Evolutionary conservation across 2,113 vertebrate species (phyloP), one percentile per base, ranked within the genome.

Genomic region (Tachysurus fulvidraco): DNA sequence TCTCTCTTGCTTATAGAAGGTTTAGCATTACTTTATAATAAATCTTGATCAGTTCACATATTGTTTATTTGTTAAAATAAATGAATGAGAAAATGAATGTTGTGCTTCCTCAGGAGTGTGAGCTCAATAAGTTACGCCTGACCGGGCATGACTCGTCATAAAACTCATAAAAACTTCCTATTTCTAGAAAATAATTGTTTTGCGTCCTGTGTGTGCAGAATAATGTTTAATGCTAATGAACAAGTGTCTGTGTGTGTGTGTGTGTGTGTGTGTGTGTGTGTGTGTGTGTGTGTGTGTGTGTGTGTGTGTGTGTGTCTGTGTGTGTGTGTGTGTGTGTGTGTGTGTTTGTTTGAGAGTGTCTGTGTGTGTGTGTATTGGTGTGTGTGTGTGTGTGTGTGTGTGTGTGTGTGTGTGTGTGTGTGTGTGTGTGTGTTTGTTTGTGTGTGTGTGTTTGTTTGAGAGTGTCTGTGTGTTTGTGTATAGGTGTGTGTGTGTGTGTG

Each of bases 211-310:
- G 76, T 87, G 82, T 86, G 67, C 86, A 60, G 86, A 83, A 93
- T 90, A 89, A 88, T 89, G 90, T 90, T 92, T 93, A 93, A 93
- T 93, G 91, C 91, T 89, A 95, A 90, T 88, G 87, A 93, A 94
- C 13, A 17, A 69, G 62, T 67, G 64, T 74, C 41, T 74, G 41
- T 74, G 71, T 74, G 69, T 73, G 69, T 71, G 36, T 44, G 69
- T 71, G 69, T 71, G 69, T 71, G 69, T 71, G 65, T 69, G 30
- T 36, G 65, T 69, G 67, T 71, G 67, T 71, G 67, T 87, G 87
- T 78, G 52, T 83, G 71, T 28, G n/a, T 14, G 23, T 5, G 21
- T 62, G 19, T 62, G 10, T 62, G 60, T 19, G 19, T 25, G 60
- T 62, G 9, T 62, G 9, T 62, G 8, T 50, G 67, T 46, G n/a